Percentiles rank a stretch among this genome's conserved stretches.
Evolutionary conservation across 2,797 vertebrate genomes (phyloP).

Genomic region (Glossophaga mutica): DNA sequence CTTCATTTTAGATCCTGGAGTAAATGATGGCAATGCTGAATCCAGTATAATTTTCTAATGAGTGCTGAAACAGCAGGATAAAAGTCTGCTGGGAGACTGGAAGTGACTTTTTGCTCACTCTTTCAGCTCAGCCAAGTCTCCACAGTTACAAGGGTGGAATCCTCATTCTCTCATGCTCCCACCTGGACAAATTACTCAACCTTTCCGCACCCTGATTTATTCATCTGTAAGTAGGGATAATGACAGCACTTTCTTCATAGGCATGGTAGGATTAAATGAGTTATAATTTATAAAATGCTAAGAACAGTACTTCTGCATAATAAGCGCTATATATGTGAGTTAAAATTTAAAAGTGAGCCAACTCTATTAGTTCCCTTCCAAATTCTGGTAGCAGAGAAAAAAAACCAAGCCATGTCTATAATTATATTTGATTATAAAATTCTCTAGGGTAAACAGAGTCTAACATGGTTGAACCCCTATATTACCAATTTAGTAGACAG

Average conservation of each 20-base stretch:
- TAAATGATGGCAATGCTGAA: not conserved
- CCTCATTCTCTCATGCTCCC: not conserved
- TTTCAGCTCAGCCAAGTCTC: conserved; percentile 19
- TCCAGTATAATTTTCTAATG: not conserved
- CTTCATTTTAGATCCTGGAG: conserved; percentile 11
- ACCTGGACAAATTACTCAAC: not conserved
- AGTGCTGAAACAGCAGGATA: not conserved
- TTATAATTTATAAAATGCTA: conserved; percentile 35
- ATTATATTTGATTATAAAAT: conserved; percentile 42
- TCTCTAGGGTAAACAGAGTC: conserved; percentile 31
- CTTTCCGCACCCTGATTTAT: conserved; percentile 5
- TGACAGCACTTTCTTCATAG: not conserved
- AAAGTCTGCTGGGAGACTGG: not conserved
- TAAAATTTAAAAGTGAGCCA: conserved; percentile 35
- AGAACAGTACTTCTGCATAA: not conserved
- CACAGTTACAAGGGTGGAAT: not conserved
- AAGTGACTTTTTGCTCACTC: not conserved
- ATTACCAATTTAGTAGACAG: not conserved
- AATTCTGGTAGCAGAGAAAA: conserved; percentile 20
- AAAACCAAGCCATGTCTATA: conserved; percentile 15
- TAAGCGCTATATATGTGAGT: not conserved
- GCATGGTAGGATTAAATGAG: not conserved
- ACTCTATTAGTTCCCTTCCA: conserved; percentile 23
- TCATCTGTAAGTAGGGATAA: conserved; percentile 34
- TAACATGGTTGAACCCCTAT: conserved; percentile 16